phyloP scores from a whole-genome alignment of 2,888 invertebrate genomes.

The Bombylius discolor region DNA sequence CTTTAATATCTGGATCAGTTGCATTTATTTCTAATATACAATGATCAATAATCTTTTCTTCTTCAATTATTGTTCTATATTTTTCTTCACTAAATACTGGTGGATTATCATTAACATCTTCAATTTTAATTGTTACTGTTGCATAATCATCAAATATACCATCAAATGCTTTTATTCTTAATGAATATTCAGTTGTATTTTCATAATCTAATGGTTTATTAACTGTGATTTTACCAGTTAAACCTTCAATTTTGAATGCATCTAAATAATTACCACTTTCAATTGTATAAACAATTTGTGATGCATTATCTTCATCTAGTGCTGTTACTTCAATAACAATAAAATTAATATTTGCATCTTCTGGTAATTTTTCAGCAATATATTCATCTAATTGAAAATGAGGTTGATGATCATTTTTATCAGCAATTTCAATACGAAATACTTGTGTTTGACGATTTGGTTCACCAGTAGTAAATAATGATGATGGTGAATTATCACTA shows the following conservation, averaged over 20 bases:
- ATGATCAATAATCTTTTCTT: slow-evolving; percentile 55
- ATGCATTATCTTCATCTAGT: slow-evolving; percentile 76
- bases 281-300: slow-evolving; percentile 76
- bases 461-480: slow-evolving; percentile 47
- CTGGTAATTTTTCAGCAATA: slow-evolving; percentile 60
- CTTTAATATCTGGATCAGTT: slow-evolving; percentile 75
- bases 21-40: slow-evolving; percentile 61
- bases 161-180: slow-evolving; percentile 74
- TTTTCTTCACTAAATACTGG: slow-evolving; percentile 64
- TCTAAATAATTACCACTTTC: slow-evolving; percentile 73
- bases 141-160: slow-evolving; percentile 73
- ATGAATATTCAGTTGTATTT: slow-evolving; percentile 65
- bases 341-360: slow-evolving; percentile 71
- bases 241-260: slow-evolving; percentile 72
- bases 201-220: slow-evolving; percentile 71
- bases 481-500: slow-evolving; percentile 78
- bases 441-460: slow-evolving; percentile 68
- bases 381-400: slow-evolving; percentile 67
- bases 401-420: slow-evolving; percentile 92
- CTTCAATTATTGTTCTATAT: slow-evolving; percentile 59
- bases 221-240: slow-evolving; percentile 75
- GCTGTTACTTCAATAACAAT: slow-evolving; percentile 81
- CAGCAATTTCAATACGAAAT: slow-evolving; percentile 82
- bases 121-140: slow-evolving; percentile 70
- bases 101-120: slow-evolving; percentile 85